Conservation (phyloP, 2,113 vertebrate genomes). For the Xyrauchen texanus region DNA sequence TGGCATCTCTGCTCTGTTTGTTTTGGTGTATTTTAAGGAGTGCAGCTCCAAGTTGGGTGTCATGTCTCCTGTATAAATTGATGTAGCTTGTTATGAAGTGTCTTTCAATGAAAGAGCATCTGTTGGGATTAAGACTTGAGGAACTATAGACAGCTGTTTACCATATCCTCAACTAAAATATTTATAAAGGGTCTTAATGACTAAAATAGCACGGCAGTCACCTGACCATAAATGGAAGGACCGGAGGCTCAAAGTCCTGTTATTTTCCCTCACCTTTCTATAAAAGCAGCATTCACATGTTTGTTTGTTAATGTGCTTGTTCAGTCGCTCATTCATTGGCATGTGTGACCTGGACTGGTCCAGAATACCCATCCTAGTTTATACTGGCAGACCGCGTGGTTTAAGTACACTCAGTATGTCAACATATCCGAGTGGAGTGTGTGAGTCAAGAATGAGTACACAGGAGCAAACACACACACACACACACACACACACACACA, state of each 20-base stretch:
- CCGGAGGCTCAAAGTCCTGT: not conserved
- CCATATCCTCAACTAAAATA: constrained; percentile 12
- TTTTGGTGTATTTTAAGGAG: not conserved
- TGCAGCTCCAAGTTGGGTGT: not conserved
- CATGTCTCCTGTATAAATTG: not conserved
- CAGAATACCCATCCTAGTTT: not conserved
- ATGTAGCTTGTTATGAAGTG: not conserved
- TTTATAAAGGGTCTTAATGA: constrained; percentile 5
- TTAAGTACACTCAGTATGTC: not conserved
- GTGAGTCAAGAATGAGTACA: not conserved
- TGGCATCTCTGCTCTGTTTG: not conserved
- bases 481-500: constrained; percentile 5
- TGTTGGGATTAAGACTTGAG: not conserved
- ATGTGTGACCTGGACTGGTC: not conserved
- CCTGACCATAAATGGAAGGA: constrained; percentile 18
- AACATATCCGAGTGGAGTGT: not conserved
- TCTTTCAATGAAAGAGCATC: not conserved
- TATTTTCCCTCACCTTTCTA: not conserved
- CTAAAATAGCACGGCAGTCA: not conserved
- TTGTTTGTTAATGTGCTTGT: not conserved
- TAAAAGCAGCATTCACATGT: not conserved
- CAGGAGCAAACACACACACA: not conserved
- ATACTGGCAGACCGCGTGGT: not conserved
- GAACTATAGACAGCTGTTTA: constrained; percentile 14
- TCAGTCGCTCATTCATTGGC: not conserved